A percentile compares a stretch with the other conserved stretches of the same genome.
phyloP scores from a whole-genome alignment of 2,113 vertebrate species.

The Reinhardtius hippoglossoides region DNA sequence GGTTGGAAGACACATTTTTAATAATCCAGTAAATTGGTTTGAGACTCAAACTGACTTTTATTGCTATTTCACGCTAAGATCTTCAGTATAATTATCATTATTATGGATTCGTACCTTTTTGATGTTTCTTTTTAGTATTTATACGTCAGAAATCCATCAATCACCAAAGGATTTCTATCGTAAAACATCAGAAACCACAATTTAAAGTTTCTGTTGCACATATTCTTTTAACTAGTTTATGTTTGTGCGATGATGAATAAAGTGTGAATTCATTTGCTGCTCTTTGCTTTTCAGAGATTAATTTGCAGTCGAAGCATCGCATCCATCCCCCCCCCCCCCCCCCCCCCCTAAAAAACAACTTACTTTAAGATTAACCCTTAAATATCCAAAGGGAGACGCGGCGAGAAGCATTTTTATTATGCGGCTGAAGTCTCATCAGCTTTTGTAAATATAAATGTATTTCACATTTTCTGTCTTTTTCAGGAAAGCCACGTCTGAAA shows the following conservation, averaged over 20 bases:
- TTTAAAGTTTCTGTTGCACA: neutral
- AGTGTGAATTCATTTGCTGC: neutral
- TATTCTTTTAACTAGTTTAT: neutral
- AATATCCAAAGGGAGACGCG: neutral
- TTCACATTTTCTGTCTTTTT: neutral
- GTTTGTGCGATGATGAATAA: neutral
- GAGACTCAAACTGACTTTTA: neutral
- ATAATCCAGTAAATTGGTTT: neutral
- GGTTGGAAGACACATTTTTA: no score
- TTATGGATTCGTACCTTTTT: neutral
- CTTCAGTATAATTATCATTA: neutral
- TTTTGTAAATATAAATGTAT: neutral
- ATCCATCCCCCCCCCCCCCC: no score
- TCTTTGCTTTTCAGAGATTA: neutral
- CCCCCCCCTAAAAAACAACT: neutral
- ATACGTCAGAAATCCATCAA: neutral
- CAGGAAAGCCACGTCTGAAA: no score
- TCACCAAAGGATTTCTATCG: neutral
- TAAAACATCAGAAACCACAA: neutral
- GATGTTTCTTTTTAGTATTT: neutral
- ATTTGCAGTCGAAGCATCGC: neutral
- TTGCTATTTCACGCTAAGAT: neutral
- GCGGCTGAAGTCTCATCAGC: neutral
- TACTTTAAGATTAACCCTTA: neutral
- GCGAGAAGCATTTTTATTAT: neutral